Percentiles rank a stretch among this genome's conserved stretches.
These are phyloP conservation scores for human DNA, from an alignment of 2,113 vertebrate genomes.

Conservation along the genomic window GRCh38 chrX:23297001-23297500, in stretches of 20 bases:
- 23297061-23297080: background rate
- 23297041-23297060: background rate
- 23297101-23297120: background rate
- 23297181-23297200: background rate
- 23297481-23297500: background rate
- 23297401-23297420: background rate
- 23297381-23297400: background rate
- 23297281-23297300: background rate
- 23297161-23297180: background rate
- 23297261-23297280: background rate
- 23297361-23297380: background rate
- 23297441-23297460: background rate
- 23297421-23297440: background rate
- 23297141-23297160: background rate
- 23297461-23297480: background rate
- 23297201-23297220: background rate
- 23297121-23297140: background rate
- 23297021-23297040: background rate
- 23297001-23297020: background rate
- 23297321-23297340: background rate
- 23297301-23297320: constrained; percentile 17
- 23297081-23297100: background rate
- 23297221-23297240: background rate
- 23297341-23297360: background rate
- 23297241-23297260: background rate